Evolutionary conservation across 2,888 invertebrate species (phyloP), one percentile per base, ranked within the genome.

Genomic region (Physocephala rufipes): DNA sequence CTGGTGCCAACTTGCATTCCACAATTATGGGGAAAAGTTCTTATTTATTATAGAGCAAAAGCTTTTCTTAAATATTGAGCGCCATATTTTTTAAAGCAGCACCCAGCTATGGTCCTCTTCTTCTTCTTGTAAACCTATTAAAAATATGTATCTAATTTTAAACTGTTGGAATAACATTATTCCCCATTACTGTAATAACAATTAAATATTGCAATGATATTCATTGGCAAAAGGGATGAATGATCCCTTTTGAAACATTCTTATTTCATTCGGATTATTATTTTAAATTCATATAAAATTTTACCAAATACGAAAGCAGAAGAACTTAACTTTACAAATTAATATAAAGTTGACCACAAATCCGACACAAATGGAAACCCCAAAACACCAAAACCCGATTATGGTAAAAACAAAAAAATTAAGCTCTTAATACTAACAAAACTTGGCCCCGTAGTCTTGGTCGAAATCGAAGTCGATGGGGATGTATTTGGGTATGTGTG

Each of bases 271-370:
- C 21, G 24, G 16, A 47, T 63, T 63, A 16, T 63, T 4, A 7
- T 24, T 21, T 16, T 19, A 45, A 63, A 47, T 62, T 45, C 24
- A 43, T 63, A 24, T 21, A 62, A 26, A 49, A 49, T 21, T 49
- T 24, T 21, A 12, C 47, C 12, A 47, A 68, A 61, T n/a, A n/a
- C 49, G 30, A 36, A 30, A 28, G 36, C 36, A 36, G n/a, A 58
- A 63, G 30, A 30, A 30, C 62, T 68, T 49, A 49, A 61, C n/a
- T n/a, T n/a, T n/a, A n/a, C 68, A 62, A 68, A 68, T 68, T 68
- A 68, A 68, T 68, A 68, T 51, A 21, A 51, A 68, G 49, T 51
- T 68, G 62, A 68, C 68, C 62, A 36, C 68, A 68, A 62, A 62
- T 68, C 62, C 62, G 16, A 16, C 43, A 62, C 26, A n/a, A 61